Percentiles rank a stretch among this genome's conserved stretches.
Evolutionary conservation across 1,140 invertebrate genomes (phyloP).

Genomic region (Hestina assimilis): DNA sequence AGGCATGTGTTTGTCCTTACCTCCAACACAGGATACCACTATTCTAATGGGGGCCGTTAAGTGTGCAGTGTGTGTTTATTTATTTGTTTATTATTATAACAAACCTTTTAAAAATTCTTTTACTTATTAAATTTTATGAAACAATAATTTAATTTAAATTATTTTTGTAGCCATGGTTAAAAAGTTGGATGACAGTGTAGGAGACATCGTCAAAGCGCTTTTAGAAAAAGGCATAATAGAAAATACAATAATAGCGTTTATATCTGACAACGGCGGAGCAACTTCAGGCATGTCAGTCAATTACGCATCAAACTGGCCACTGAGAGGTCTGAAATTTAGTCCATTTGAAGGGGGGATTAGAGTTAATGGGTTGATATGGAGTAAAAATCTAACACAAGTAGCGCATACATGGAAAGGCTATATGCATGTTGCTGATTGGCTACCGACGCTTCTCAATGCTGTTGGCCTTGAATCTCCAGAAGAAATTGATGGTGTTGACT

Average conservation of each 20-base stretch:
- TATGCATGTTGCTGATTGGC: slow-evolving; percentile 92
- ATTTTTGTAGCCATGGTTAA: slow-evolving; percentile 87
- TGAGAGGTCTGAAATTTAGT: slow-evolving; percentile 89
- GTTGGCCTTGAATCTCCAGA: slow-evolving; percentile 35
- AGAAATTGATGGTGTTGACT: slow-evolving; percentile 55
- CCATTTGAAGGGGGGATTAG: slow-evolving; percentile 92
- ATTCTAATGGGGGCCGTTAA: too few relatives aligned
- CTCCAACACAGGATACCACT: too few relatives aligned
- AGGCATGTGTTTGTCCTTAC: too few relatives aligned
- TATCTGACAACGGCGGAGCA: slow-evolving; percentile 90
- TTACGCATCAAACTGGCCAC: slow-evolving; percentile 91
- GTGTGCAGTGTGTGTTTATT: too few relatives aligned
- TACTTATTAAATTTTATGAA: too few relatives aligned
- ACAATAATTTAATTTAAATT: neutral
- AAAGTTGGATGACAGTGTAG: slow-evolving; percentile 92
- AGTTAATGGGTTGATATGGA: slow-evolving; percentile 89
- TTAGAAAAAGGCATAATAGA: slow-evolving; percentile 60
- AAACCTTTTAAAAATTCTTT: neutral
- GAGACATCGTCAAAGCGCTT: slow-evolving; percentile 79
- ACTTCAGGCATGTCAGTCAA: slow-evolving; percentile 85
- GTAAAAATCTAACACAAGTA: slow-evolving; percentile 80
- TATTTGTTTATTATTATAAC: neutral
- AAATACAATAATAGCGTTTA: slow-evolving; percentile 87
- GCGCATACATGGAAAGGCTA: slow-evolving; percentile 85
- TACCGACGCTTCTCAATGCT: slow-evolving; percentile 85